Evolutionary conservation across 2,888 invertebrate species (phyloP).

Genomic region (Eupithecia subumbrata): DNA sequence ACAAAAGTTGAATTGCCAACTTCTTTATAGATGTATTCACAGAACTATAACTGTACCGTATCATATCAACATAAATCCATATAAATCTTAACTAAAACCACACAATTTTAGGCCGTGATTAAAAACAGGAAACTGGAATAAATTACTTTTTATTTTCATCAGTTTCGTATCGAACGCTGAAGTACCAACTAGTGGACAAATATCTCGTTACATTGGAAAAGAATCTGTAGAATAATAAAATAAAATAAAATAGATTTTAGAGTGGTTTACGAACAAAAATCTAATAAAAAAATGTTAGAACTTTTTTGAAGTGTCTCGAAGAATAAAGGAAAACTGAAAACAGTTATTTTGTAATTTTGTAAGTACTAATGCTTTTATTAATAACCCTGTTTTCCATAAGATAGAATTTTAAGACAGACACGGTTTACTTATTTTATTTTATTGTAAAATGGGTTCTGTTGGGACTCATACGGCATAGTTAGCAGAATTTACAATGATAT

Average conservation of each 20-base stretch:
- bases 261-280: neutral
- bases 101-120: neutral
- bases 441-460: neutral
- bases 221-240: neutral
- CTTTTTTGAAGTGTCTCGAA: neutral
- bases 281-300: neutral
- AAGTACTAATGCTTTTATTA: neutral
- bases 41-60: neutral
- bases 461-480: neutral
- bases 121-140: conserved; percentile 1
- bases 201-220: neutral
- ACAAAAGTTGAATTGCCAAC: neutral
- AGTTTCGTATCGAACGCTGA: neutral
- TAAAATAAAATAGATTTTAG: neutral
- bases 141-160: neutral
- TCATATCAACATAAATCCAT: neutral
- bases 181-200: neutral
- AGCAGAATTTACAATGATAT: neutral
- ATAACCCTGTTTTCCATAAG: no score
- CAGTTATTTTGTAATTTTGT: neutral
- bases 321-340: neutral
- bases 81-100: neutral
- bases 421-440: no score
- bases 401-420: no score
- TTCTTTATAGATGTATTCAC: neutral